Conservation (phyloP, 1,140 invertebrate species). For the Prorops nasuta region DNA sequence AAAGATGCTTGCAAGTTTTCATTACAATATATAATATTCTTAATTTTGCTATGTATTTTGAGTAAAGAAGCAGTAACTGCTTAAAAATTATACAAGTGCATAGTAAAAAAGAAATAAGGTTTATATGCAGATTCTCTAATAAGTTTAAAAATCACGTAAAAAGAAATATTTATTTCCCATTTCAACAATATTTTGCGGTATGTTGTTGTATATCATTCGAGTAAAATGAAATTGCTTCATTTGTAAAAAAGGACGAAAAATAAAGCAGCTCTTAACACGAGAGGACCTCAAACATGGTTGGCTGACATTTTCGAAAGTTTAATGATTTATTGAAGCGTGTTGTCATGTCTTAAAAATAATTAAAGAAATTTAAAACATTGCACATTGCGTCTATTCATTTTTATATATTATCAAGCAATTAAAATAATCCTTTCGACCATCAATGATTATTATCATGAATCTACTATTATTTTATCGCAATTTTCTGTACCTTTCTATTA, state of each 20-base stretch:
- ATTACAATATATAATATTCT: too few relatives aligned
- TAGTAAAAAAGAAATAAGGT: too few relatives aligned
- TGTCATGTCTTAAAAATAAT: slow-evolving; percentile 52
- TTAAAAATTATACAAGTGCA: too few relatives aligned
- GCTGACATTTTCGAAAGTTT: slow-evolving; percentile 46
- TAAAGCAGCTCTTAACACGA: slow-evolving; percentile 28
- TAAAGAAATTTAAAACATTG: slow-evolving; percentile 30
- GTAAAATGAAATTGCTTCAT: too few relatives aligned
- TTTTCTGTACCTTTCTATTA: slow-evolving; percentile 1
- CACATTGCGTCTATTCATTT: neutral
- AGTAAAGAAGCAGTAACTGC: too few relatives aligned
- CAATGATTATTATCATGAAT: neutral
- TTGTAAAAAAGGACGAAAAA: slow-evolving; percentile 6
- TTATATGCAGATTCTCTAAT: too few relatives aligned
- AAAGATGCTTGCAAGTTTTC: too few relatives aligned
- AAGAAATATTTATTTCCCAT: too few relatives aligned
- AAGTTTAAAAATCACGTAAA: too few relatives aligned
- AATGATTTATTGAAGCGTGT: slow-evolving; percentile 52
- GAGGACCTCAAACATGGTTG: slow-evolving; percentile 35
- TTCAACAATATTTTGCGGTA: too few relatives aligned
- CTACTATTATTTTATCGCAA: slow-evolving; percentile 6
- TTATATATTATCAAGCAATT: neutral
- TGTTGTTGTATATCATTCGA: too few relatives aligned
- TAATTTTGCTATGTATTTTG: too few relatives aligned
- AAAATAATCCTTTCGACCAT: neutral